Conservation (phyloP, 2,888 invertebrate genomes). For the Lamellibrachia satsuma region DNA sequence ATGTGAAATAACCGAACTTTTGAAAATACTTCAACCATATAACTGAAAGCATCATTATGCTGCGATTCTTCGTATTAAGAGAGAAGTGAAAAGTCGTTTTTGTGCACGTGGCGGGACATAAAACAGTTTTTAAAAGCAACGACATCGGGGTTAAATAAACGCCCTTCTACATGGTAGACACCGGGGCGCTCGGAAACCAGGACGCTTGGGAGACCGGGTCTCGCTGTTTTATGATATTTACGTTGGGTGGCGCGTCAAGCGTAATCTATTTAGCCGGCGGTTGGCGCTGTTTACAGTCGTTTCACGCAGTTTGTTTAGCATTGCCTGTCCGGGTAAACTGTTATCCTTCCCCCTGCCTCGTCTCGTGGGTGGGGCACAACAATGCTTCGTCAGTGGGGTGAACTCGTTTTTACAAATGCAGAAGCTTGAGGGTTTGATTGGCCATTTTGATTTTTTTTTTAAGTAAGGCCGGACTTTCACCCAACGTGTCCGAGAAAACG, state of each 20-base stretch:
- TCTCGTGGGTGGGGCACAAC: neutral
- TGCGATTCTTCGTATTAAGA: too few species aligned
- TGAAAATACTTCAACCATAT: too few species aligned
- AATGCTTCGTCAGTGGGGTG: neutral
- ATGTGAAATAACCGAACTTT: too few species aligned
- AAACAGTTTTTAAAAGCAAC: neutral
- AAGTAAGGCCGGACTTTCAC: too few species aligned
- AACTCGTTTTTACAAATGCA: neutral
- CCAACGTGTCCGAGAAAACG: too few species aligned
- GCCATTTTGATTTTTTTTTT: neutral
- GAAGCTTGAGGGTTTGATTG: neutral
- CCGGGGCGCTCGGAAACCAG: neutral
- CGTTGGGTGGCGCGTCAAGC: neutral
- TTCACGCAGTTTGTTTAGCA: conserved; percentile 9
- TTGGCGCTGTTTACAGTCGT: neutral
- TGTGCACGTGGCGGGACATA: neutral
- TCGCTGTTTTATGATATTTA: conserved; percentile 3
- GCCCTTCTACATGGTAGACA: neutral
- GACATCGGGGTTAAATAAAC: neutral
- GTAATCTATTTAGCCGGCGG: neutral
- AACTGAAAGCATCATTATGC: too few species aligned
- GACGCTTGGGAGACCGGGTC: neutral
- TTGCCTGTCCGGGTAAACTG: neutral
- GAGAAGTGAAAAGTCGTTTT: neutral
- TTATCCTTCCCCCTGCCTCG: neutral